Evolutionary conservation across 1,140 invertebrate genomes (phyloP), one percentile per base, ranked within the genome.

Genomic region (Mesaphorura yosii): DNA sequence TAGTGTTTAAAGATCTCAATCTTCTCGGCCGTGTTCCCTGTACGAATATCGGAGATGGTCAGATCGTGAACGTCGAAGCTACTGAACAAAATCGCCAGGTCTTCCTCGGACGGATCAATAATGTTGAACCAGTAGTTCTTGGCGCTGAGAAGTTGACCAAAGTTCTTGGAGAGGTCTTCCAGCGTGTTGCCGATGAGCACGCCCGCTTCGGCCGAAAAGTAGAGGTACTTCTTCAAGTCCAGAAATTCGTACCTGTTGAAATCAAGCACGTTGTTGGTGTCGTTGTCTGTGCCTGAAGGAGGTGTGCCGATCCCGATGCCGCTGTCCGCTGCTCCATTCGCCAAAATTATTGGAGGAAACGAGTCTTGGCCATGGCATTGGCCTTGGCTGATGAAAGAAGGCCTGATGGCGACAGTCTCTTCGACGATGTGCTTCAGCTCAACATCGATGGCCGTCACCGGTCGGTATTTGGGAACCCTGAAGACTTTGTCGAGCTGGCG

Each of bases 1-100:
- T 47, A 47, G 26, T 47, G 45, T 12, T 20, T 6, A 47, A 10
- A 47, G 6, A 47, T 7, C 19, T 47, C 45, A 7, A 47, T 23
- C 28, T 47, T 47, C 22, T 47, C 45, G 12, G 23, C 45, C 10
- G 15, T 20, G 28, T 25, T 19, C 19, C 22, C 22, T 10, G n/a
- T 17, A 7, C 45, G 7, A 20, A 47, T 47, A 20, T 47, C 40
- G 7, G 40, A 6, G 40, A 41, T 15, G 10, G 40, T 41, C 7
- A 41, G 17, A 20, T 41, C 40, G 22, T 41, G 40, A 20, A 41
- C 40, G 10, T 10, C 7, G 40, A 12, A 41, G 17, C 15, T 7
- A 41, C 22, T 41, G 10, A 20, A 41, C 19, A 41, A 20, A 20
- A 41, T 7, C 7, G 40, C 40, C 10, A 12, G 19, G 19, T 41